A percentile compares a stretch with the other conserved stretches of the same genome.
These are phyloP conservation scores for Macrotus californicus DNA, from an alignment of 2,113 vertebrate genomes.

Conservation along the genomic window DNA sequence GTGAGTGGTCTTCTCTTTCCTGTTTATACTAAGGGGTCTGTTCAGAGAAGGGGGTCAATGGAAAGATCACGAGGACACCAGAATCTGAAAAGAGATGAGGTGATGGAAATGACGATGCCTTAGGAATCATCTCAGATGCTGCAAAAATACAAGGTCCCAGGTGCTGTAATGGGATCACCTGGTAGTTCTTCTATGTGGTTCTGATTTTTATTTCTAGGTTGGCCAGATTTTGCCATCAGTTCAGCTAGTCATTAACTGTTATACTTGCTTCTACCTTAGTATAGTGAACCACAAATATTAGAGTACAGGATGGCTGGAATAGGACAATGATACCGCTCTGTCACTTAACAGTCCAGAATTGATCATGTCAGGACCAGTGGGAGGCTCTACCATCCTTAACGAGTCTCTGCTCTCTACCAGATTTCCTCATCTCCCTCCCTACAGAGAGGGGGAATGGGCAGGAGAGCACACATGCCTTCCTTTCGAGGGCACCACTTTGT, in stretches of 20 bases:
- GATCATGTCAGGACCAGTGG: neutral
- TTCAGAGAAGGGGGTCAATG: neutral
- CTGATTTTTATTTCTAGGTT: neutral
- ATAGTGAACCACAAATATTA: neutral
- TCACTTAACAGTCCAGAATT: neutral
- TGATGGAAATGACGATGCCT: neutral
- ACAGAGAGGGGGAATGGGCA: neutral
- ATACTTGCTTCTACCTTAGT: neutral
- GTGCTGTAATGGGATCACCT: neutral
- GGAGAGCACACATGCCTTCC: neutral
- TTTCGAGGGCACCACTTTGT: neutral
- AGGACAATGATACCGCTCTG: neutral
- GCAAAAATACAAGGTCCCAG: neutral
- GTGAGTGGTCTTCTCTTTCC: neutral
- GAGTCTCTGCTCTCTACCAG: neutral
- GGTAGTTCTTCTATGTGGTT: neutral
- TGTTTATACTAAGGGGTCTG: neutral
- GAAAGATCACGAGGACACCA: neutral
- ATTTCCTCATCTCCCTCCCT: neutral
- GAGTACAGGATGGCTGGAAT: neutral
- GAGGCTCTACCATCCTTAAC: neutral
- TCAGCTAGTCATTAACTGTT: neutral
- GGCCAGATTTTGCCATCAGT: neutral
- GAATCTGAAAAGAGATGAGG: neutral
- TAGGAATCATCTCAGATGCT: neutral